Conservation (phyloP, 2,797 vertebrate genomes). For the Sebastes nivosus region DNA sequence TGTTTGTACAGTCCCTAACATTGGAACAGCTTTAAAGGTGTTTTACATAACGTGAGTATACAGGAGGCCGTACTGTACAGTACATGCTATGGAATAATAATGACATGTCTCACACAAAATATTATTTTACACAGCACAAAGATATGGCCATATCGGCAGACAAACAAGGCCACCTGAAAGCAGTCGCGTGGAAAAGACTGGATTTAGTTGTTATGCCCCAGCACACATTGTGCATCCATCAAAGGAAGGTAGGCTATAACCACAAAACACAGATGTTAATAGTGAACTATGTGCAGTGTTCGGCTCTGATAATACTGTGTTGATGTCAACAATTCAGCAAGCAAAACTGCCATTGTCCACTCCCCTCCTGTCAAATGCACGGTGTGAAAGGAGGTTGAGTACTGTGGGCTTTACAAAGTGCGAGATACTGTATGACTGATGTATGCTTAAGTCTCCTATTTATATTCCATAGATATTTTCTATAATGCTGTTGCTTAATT, state of each 20-base stretch:
- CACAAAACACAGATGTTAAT: slow-evolving; percentile 5
- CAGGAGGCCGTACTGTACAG: neutral
- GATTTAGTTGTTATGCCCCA: neutral
- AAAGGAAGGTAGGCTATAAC: neutral
- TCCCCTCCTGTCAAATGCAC: neutral
- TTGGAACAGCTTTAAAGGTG: neutral
- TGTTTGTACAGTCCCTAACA: slow-evolving; percentile 25
- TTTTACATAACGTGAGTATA: neutral
- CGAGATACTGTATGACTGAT: slow-evolving; percentile 4
- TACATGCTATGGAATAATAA: neutral
- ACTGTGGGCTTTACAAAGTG: neutral
- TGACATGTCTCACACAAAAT: neutral
- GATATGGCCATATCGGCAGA: neutral
- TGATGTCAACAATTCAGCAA: neutral
- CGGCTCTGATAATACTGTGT: neutral
- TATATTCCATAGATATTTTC: slow-evolving; percentile 7
- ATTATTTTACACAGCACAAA: neutral
- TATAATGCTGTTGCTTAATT: slow-evolving; percentile 1
- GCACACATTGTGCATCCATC: slow-evolving; percentile 19
- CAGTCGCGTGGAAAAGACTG: neutral
- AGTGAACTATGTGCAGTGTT: neutral
- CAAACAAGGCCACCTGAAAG: neutral
- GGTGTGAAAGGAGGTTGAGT: neutral
- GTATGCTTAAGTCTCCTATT: slow-evolving; percentile 7
- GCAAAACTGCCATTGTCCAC: neutral